A percentile compares a stretch with the other conserved stretches of the same genome.
These are phyloP conservation scores for Drosophila jambulina DNA, from an alignment of 1,140 invertebrate genomes.

Conservation along the genomic window DNA sequence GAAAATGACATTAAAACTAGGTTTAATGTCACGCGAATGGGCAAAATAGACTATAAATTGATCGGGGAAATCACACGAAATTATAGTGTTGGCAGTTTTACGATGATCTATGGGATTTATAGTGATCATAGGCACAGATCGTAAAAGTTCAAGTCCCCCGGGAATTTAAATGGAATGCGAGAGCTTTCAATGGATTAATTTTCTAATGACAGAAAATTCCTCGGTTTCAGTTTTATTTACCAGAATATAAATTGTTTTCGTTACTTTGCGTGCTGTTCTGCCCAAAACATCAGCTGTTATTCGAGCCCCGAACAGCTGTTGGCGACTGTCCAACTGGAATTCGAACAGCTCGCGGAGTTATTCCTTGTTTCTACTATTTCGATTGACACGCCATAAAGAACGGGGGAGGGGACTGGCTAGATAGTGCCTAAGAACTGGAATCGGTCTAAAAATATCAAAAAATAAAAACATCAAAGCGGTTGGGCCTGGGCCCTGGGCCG, in stretches of 20 bases:
- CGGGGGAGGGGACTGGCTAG: neutral
- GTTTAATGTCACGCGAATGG: conserved; percentile 38
- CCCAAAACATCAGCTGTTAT: conserved; percentile 10
- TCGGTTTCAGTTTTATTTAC: neutral
- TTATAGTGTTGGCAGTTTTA: conserved; percentile 38
- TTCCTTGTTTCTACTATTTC: conserved; percentile 14
- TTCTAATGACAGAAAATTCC: conserved; percentile 6
- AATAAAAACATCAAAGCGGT: conserved; percentile 67
- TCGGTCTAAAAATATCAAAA: conserved; percentile 60
- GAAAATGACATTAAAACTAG: conserved; percentile 20
- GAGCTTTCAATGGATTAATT: conserved; percentile 34
- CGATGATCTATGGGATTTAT: conserved; percentile 35
- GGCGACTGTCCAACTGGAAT: conserved; percentile 32
- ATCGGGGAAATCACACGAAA: conserved; percentile 29
- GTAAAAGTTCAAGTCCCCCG: conserved; percentile 16
- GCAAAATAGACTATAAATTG: conserved; percentile 29
- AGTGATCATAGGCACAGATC: conserved; percentile 28
- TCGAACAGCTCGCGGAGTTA: conserved; percentile 15
- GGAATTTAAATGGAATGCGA: conserved; percentile 16
- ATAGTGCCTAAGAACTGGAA: conserved; percentile 22
- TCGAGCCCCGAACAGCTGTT: conserved; percentile 1
- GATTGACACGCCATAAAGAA: conserved; percentile 38
- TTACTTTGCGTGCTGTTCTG: neutral
- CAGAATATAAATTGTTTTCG: neutral
- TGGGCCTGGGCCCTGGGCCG: conserved; percentile 20